Conservation (phyloP, 1,140 invertebrate species). For the Popillia japonica region DNA sequence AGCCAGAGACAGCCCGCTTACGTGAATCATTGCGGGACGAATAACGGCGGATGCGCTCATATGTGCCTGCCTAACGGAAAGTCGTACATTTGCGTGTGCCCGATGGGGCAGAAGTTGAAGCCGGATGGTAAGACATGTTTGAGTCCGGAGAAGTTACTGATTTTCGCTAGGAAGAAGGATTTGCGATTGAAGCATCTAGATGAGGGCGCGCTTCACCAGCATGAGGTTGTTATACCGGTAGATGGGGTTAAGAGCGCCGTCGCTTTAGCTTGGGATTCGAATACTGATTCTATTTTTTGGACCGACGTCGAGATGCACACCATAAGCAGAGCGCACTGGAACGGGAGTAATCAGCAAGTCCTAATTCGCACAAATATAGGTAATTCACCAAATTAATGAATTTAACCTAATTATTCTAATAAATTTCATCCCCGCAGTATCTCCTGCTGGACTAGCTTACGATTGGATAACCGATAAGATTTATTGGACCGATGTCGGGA, state of each 20-base stretch:
- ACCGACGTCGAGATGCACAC: conserved; percentile 84
- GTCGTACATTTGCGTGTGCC: conserved; percentile 81
- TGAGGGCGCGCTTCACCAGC: conserved; percentile 59
- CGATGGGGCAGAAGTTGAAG: conserved; percentile 81
- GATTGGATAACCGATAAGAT: conserved; percentile 89
- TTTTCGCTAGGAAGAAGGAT: conserved; percentile 85
- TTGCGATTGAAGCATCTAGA: conserved; percentile 76
- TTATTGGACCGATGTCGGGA: conserved; percentile 89
- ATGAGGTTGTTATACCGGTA: conserved; percentile 73
- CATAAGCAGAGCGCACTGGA: conserved; percentile 79
- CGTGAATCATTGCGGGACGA: conserved; percentile 73
- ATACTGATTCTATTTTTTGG: conserved; percentile 85
- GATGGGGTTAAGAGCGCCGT: conserved; percentile 83
- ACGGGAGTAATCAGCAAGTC: conserved; percentile 78
- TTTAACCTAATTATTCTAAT: not conserved
- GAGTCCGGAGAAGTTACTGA: conserved; percentile 77
- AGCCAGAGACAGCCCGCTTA: conserved; percentile 80
- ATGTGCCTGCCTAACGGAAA: conserved; percentile 83
- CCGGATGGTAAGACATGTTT: conserved; percentile 76
- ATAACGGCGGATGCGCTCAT: conserved; percentile 88
- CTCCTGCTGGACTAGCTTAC: conserved; percentile 79
- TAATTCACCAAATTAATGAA: conserved; percentile 60
- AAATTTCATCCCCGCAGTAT: conserved; percentile 61
- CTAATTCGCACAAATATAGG: conserved; percentile 74
- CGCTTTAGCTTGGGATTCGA: conserved; percentile 84